phyloP scores from a whole-genome alignment of 2,888 invertebrate species.

The Aethes cnicana region DNA sequence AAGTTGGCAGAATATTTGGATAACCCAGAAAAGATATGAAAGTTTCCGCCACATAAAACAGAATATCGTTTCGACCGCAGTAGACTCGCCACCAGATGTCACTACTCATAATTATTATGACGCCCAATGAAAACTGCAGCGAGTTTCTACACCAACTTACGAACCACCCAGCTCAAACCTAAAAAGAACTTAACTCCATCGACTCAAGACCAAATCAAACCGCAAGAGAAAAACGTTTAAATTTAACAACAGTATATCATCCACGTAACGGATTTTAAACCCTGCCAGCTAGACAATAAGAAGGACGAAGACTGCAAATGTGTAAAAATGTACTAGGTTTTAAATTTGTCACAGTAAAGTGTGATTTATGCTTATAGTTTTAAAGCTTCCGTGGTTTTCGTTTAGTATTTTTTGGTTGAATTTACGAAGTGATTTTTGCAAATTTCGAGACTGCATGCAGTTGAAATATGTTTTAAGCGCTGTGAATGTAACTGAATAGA shows the following conservation, averaged over 20 bases:
- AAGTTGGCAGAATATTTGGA: no score
- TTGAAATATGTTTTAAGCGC: neutral
- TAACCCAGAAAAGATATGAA: no score
- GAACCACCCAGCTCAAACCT: neutral
- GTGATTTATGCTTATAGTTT: conserved; percentile 30
- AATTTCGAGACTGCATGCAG: no score
- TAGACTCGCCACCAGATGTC: conserved; percentile 25
- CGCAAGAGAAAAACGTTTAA: neutral
- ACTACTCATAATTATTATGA: conserved; percentile 31
- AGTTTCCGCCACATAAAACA: conserved; percentile 10
- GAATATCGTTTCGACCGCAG: conserved; percentile 20
- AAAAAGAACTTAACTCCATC: neutral
- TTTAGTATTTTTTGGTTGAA: conserved; percentile 15
- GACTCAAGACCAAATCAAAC: neutral
- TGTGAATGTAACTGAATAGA: no score
- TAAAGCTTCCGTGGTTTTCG: conserved; percentile 23
- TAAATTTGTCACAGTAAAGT: conserved; percentile 31
- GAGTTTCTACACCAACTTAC: conserved; percentile 5
- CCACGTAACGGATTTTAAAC: conserved; percentile 8
- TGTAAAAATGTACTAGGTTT: conserved; percentile 24
- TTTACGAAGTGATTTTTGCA: conserved; percentile 14
- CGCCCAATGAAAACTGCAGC: conserved; percentile 28
- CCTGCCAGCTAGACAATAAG: neutral
- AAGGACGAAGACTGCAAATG: neutral
- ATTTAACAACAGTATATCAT: neutral